phyloP scores from a whole-genome alignment of 2,113 vertebrate species.

The Castor canadensis region DNA sequence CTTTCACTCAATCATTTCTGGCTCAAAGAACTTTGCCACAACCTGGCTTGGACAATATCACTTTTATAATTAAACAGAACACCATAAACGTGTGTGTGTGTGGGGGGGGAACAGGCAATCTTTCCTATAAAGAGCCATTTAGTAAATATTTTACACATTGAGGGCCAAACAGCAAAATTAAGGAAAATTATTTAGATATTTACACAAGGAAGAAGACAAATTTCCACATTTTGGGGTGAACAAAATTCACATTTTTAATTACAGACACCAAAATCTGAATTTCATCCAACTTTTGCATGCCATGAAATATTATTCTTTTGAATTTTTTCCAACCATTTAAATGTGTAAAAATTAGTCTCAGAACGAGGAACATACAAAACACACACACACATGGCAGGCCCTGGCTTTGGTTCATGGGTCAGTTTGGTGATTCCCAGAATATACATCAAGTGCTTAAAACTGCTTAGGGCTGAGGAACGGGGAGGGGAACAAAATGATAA shows the following conservation, averaged over 20 bases:
- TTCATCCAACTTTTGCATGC: background rate
- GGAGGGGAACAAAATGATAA: background rate
- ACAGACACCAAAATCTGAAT: background rate
- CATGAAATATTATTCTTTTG: background rate
- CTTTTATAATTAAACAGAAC: background rate
- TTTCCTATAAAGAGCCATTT: background rate
- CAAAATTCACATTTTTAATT: conserved; percentile 4
- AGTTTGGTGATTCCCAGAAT: background rate
- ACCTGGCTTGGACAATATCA: background rate
- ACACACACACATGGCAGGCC: background rate
- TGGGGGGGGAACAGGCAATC: background rate
- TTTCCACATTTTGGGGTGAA: background rate
- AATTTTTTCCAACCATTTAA: background rate
- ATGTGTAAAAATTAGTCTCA: background rate
- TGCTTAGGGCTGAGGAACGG: background rate
- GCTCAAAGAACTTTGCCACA: background rate
- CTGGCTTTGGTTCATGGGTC: background rate
- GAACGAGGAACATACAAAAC: background rate
- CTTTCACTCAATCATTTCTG: background rate
- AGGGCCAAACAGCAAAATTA: background rate
- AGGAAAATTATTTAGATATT: background rate
- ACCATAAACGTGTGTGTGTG: background rate
- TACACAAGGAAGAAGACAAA: background rate
- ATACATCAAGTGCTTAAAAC: background rate
- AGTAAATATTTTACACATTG: background rate